Evolutionary conservation across 2,113 vertebrate species (phyloP).

Genomic region (Heliornis fulica): DNA sequence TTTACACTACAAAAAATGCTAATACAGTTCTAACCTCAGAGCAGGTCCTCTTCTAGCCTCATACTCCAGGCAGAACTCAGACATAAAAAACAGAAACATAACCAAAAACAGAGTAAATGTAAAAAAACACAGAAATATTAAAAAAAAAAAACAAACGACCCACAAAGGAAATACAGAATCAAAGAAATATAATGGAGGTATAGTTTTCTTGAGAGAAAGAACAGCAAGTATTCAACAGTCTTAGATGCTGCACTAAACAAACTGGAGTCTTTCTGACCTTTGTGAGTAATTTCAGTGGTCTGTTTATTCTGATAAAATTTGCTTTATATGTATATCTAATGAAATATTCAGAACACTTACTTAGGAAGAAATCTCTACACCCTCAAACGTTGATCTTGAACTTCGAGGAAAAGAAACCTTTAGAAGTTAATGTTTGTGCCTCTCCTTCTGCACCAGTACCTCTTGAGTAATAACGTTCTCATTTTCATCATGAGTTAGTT

Average conservation of each 20-base stretch:
- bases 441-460: neutral
- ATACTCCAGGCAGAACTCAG: neutral
- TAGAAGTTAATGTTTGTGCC: neutral
- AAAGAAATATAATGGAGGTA: neutral
- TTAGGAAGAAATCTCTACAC: neutral
- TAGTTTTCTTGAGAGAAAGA: neutral
- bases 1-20: neutral
- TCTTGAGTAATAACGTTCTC: neutral
- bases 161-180: neutral
- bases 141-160: too few species aligned
- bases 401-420: neutral
- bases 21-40: neutral
- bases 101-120: too few species aligned
- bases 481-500: neutral
- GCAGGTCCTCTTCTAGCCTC: neutral
- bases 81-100: neutral
- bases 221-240: neutral
- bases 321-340: neutral
- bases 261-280: too few species aligned
- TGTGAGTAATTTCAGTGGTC: too few species aligned
- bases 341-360: neutral
- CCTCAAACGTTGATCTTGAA: neutral
- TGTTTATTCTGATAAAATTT: conserved; percentile 2
- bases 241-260: too few species aligned
- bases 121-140: too few species aligned